Conservation (phyloP, 53 echinoderm and acorn worm species). For the Temnopleurus reevesii region DNA sequence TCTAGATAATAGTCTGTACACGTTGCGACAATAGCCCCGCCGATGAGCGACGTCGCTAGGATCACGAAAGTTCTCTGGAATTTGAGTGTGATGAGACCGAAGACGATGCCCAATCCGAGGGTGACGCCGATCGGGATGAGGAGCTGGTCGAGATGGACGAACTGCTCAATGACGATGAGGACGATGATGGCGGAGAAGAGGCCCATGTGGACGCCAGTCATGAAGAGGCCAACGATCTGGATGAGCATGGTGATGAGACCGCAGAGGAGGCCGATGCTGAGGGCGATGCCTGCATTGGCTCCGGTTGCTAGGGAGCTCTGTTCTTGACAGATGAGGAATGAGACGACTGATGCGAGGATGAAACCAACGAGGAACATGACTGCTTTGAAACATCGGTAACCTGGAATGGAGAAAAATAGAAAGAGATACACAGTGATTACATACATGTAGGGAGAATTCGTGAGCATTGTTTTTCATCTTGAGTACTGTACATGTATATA, state of each 20-base stretch:
- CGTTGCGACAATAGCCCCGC: constrained; percentile 83
- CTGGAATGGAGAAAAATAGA: constrained; percentile 62
- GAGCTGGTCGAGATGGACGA: constrained; percentile 62
- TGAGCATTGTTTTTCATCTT: no score
- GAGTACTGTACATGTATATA: no score
- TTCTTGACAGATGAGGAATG: constrained; percentile 88
- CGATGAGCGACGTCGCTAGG: constrained; percentile 78
- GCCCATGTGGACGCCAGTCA: constrained; percentile 94
- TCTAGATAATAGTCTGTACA: constrained; percentile 96
- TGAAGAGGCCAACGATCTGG: constrained; percentile 90
- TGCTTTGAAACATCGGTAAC: constrained; percentile 98
- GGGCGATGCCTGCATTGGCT: constrained; percentile 86
- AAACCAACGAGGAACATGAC: constrained; percentile 98
- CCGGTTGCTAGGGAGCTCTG: constrained; percentile 76
- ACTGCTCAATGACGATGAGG: constrained; percentile 81
- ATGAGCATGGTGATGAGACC: constrained; percentile 96
- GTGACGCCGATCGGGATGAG: constrained; percentile 66
- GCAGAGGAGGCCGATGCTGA: constrained; percentile 86
- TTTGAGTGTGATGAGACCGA: constrained; percentile 85
- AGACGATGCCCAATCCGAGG: constrained; percentile 71
- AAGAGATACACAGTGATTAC: no score
- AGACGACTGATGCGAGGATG: constrained; percentile 79
- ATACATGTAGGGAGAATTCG: no score
- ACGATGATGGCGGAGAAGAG: constrained; percentile 72
- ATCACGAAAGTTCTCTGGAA: constrained; percentile 80